phyloP scores from a whole-genome alignment of 2,888 invertebrate species.

The Epiblema foenella region DNA sequence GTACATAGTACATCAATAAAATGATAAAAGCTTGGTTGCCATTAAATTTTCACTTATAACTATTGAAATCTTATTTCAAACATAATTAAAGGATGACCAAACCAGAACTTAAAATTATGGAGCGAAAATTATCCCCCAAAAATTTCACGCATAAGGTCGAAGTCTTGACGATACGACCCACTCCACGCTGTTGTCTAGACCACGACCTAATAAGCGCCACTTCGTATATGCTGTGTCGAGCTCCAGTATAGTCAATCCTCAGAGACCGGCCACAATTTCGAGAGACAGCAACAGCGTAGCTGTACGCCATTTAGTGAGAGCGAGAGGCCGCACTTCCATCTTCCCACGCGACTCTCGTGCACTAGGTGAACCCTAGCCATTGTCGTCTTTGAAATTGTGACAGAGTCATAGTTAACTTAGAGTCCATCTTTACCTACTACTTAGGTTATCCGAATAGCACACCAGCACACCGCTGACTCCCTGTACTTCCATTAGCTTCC shows the following conservation, averaged over 20 bases:
- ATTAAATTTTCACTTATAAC: not conserved
- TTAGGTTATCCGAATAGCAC: slow-evolving; percentile 16
- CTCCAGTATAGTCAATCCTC: not conserved
- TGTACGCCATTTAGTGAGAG: not conserved
- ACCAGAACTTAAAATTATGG: not conserved
- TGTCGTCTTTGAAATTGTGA: not conserved
- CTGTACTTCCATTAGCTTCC: slow-evolving; percentile 34
- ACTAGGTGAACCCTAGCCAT: not conserved
- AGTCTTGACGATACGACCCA: no score
- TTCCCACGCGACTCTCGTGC: not conserved
- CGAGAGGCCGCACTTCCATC: not conserved
- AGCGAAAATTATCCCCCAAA: no score
- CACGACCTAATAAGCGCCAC: not conserved
- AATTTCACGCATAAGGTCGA: no score
- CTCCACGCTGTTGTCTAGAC: no score
- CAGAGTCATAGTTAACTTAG: not conserved
- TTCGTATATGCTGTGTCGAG: not conserved
- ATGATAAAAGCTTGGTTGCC: not conserved
- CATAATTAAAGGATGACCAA: not conserved
- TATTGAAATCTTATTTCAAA: not conserved
- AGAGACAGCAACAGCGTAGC: not conserved
- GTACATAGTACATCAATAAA: not conserved
- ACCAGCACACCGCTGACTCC: slow-evolving; percentile 30
- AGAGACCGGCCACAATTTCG: not conserved
- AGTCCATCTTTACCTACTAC: not conserved